Conservation (phyloP, 2,888 invertebrate genomes). For the Phyllotreta striolata region DNA sequence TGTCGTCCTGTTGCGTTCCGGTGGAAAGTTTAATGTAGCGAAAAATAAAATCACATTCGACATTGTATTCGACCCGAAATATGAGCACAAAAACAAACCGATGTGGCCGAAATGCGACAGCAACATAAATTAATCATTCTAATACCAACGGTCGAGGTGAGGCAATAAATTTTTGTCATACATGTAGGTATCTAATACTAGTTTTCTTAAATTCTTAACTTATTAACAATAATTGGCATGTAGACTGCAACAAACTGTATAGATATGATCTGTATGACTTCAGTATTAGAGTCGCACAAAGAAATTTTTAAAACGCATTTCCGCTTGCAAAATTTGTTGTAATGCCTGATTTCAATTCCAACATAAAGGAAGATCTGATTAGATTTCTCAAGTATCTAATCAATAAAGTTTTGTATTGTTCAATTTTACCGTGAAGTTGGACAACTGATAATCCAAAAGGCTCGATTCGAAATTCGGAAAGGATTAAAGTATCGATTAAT, state of each 20-base stretch:
- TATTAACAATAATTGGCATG: not conserved
- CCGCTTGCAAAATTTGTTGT: not conserved
- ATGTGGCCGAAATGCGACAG: constrained; percentile 7
- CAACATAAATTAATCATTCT: constrained; percentile 12
- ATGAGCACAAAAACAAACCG: constrained; percentile 14
- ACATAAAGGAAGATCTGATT: not conserved
- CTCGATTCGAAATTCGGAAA: constrained; percentile 18
- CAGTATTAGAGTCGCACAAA: too few species aligned
- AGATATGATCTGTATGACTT: too few species aligned
- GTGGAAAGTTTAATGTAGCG: constrained; percentile 29
- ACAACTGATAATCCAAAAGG: constrained; percentile 14
- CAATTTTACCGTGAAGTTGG: constrained; percentile 4
- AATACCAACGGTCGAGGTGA: not conserved
- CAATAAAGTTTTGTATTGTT: constrained; percentile 23
- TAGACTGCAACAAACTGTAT: not conserved
- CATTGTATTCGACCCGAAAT: not conserved
- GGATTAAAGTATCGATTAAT: constrained; percentile 25
- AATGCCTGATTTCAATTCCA: constrained; percentile 1
- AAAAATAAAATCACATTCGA: constrained; percentile 29
- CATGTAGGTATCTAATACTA: too few species aligned
- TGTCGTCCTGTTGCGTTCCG: constrained; percentile 30
- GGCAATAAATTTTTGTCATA: not conserved
- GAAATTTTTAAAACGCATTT: too few species aligned
- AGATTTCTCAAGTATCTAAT: constrained; percentile 12
- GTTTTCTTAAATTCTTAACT: not conserved